Conservation (phyloP, 2,888 invertebrate species). For the Lysandra coridon region DNA sequence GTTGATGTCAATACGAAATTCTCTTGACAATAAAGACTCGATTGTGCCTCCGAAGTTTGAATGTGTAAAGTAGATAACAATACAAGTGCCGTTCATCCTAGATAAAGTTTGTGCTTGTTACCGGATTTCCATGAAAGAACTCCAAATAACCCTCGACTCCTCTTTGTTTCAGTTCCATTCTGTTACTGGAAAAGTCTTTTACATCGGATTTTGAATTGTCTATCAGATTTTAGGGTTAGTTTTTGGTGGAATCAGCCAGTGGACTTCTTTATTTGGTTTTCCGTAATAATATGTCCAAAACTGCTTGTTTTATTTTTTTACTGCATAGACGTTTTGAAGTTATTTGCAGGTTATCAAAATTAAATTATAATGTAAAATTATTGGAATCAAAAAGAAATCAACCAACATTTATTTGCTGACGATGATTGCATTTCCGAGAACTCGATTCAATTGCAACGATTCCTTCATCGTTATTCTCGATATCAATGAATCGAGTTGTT, state of each 20-base stretch:
- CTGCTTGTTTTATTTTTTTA: not conserved
- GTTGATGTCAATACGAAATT: conserved; percentile 15
- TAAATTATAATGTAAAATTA: too few relatives aligned
- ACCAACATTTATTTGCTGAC: not conserved
- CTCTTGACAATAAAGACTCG: conserved; percentile 31
- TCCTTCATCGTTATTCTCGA: conserved; percentile 37
- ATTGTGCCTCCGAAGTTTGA: conserved; percentile 36
- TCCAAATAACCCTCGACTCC: conserved; percentile 45
- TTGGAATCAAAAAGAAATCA: too few relatives aligned
- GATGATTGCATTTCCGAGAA: not conserved
- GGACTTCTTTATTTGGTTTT: not conserved
- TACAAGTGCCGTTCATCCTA: conserved; percentile 38
- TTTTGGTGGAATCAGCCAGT: not conserved
- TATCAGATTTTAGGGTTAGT: conserved; percentile 23
- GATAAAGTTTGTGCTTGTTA: conserved; percentile 51
- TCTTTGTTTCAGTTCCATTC: conserved; percentile 43
- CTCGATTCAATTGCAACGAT: conserved; percentile 9
- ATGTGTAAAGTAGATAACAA: conserved; percentile 41
- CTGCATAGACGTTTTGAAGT: not conserved
- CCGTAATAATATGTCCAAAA: not conserved
- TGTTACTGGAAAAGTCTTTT: conserved; percentile 40
- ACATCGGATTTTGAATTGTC: conserved; percentile 36
- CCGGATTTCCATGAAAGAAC: conserved; percentile 50
- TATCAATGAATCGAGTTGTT: conserved; percentile 62
- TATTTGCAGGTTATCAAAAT: too few relatives aligned